phyloP scores from a whole-genome alignment of 2,888 invertebrate genomes.

The Meganola albula region DNA sequence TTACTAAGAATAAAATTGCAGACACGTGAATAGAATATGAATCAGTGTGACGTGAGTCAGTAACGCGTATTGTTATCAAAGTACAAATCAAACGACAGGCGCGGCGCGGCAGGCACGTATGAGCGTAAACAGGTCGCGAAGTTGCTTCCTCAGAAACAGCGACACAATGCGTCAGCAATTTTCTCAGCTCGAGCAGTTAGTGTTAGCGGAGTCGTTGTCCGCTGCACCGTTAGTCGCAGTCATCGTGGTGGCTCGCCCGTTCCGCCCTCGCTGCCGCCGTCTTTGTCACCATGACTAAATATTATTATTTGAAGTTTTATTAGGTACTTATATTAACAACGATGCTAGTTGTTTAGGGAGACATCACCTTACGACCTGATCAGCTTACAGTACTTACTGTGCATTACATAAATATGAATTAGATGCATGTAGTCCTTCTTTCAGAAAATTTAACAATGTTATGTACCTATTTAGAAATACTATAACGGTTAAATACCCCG shows the following conservation, averaged over 20 bases:
- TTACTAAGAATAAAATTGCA: conserved; percentile 42
- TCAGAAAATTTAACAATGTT: too few relatives aligned
- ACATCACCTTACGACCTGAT: too few relatives aligned
- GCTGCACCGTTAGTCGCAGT: conserved; percentile 57
- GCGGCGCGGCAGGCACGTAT: conserved; percentile 37
- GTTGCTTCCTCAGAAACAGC: conserved; percentile 43
- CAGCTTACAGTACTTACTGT: too few relatives aligned
- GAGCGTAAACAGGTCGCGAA: conserved; percentile 26
- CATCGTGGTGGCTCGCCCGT: conserved; percentile 28
- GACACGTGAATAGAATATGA: conserved; percentile 55
- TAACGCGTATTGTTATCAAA: conserved; percentile 47
- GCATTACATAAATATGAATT: neutral
- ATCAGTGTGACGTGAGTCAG: conserved; percentile 56
- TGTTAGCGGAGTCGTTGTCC: conserved; percentile 63
- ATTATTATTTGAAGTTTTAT: too few relatives aligned
- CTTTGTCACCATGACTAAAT: conserved; percentile 23
- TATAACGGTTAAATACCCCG: too few relatives aligned
- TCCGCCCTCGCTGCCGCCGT: conserved; percentile 10
- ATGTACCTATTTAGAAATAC: too few relatives aligned
- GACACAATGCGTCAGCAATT: conserved; percentile 61
- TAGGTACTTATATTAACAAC: too few relatives aligned
- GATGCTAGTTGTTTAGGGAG: too few relatives aligned
- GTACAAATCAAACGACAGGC: conserved; percentile 46
- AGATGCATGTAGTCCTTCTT: too few relatives aligned
- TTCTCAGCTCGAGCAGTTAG: conserved; percentile 40